Evolutionary conservation across 2,113 vertebrate species (phyloP).

Genomic region (Perca fluviatilis): DNA sequence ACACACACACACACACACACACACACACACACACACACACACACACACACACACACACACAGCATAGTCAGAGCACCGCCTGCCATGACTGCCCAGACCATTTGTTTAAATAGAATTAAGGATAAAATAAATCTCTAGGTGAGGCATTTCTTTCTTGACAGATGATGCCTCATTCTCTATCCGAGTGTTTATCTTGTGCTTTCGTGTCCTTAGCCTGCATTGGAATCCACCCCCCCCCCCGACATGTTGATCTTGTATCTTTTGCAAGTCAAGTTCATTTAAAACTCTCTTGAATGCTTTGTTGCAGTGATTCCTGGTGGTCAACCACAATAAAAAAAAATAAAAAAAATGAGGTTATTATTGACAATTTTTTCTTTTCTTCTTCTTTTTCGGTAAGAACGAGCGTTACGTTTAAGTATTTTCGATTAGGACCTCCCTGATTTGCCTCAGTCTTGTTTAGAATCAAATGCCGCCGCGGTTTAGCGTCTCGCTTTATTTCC

Average conservation of each 20-base stretch:
- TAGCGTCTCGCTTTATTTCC: slow-evolving; percentile 34
- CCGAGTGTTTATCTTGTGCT: slow-evolving; percentile 31
- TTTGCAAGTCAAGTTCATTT: slow-evolving; percentile 1
- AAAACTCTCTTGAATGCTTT: not conserved
- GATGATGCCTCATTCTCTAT: slow-evolving; percentile 41
- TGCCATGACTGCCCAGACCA: slow-evolving; percentile 82
- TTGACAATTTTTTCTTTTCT: slow-evolving; percentile 1
- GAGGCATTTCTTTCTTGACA: slow-evolving; percentile 78
- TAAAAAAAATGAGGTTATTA: slow-evolving; percentile 15
- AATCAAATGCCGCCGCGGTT: slow-evolving; percentile 46
- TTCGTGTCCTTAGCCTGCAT: slow-evolving; percentile 10
- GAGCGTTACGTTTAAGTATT: slow-evolving; percentile 25
- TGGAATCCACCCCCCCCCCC: slow-evolving; percentile 6
- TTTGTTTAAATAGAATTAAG: slow-evolving; percentile 98
- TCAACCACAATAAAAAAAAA: slow-evolving; percentile 2
- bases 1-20: slow-evolving; percentile 29
- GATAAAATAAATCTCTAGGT: slow-evolving; percentile 97
- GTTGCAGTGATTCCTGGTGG: slow-evolving; percentile 5
- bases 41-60: slow-evolving; percentile 45
- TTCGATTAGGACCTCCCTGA: slow-evolving; percentile 26
- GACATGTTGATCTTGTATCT: slow-evolving; percentile 30
- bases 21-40: slow-evolving; percentile 45
- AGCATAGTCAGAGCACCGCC: slow-evolving; percentile 46
- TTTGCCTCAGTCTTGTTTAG: slow-evolving; percentile 34
- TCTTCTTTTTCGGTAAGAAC: slow-evolving; percentile 8